These are phyloP conservation scores for Chelon labrosus DNA, from an alignment of 2,797 vertebrate genomes.

Conservation along the genomic window DNA sequence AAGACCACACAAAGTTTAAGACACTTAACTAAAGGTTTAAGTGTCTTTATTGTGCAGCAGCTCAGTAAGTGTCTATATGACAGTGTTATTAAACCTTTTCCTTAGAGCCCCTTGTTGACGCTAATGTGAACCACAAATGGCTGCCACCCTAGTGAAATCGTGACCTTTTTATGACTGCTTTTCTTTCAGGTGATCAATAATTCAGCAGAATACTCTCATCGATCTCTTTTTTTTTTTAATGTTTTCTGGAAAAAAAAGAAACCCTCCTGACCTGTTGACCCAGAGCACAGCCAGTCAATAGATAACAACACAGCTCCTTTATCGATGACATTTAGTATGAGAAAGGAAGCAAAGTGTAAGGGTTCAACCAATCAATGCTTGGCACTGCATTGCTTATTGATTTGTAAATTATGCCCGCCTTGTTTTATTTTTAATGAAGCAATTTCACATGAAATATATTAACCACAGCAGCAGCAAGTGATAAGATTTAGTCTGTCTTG, in stretches of 20 bases:
- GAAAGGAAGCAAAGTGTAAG: conserved; percentile 1
- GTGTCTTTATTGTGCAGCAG: no score
- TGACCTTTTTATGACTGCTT: not conserved
- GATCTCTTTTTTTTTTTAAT: not conserved
- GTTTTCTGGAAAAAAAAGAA: conserved; percentile 22
- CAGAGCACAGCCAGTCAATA: not conserved
- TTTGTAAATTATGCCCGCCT: not conserved
- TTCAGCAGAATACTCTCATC: not conserved
- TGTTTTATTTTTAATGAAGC: no score
- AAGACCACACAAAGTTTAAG: no score
- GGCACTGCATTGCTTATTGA: conserved; percentile 7
- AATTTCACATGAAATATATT: not conserved
- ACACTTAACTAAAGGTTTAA: no score
- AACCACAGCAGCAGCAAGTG: not conserved
- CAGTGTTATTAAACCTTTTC: not conserved
- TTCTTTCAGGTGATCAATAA: not conserved
- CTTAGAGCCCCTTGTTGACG: not conserved
- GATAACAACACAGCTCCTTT: not conserved
- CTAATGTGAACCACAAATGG: not conserved
- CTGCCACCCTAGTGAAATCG: not conserved
- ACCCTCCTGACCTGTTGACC: conserved; percentile 10
- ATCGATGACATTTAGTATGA: conserved; percentile 12
- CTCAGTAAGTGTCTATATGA: no score
- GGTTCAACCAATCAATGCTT: conserved; percentile 14
- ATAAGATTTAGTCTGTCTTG: not conserved